Evolutionary conservation across 2,888 invertebrate genomes (phyloP), one percentile per base, ranked within the genome.

Genomic region (Lypha dubia): DNA sequence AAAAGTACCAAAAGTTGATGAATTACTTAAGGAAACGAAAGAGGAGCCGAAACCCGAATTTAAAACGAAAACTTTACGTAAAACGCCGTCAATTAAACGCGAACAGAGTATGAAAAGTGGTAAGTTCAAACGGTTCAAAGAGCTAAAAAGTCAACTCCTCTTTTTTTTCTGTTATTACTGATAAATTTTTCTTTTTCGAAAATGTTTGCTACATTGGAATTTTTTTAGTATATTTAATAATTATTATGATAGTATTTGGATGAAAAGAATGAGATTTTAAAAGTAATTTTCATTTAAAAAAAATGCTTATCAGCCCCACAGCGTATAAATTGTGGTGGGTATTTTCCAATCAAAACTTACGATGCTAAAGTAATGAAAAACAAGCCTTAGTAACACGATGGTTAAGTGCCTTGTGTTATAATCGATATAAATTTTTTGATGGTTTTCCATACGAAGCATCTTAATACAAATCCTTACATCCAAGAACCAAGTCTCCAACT

Each of bases 1-100:
- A 87, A 92, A 92, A 88, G 90, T 91, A 85, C 89, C 91, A 85
- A 92, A 91, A 88, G 88, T 92, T 63, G 92, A 92, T 85, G 92
- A 92, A 80, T 65, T 86, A 15, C 86, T 90, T 53, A 91, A 91
- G 87, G 89, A 90, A 86, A 85, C 89, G 49, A 90, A 91, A 88
- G 89, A 90, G 58, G 91, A 91, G 82, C 87, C 89, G 71, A 91
- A 91, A 85, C 91, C 92, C 51, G 91, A 91, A 85, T 91, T 92
- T 85, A 91, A 91, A 88, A 92, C 92, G 88, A 91, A 91, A 86
- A 90, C 91, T 67, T 88, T 92, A 77, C 90, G 91, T 82, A 91
- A 92, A 88, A 89, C 91, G 76, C 89, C 90, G 76, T 89, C 91
- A 65, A 90, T 91, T 58, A 91, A 91, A 76, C 91, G 90, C 80